Evolutionary conservation across 2,113 vertebrate genomes (phyloP).

Genomic region (Anolis carolinensis): DNA sequence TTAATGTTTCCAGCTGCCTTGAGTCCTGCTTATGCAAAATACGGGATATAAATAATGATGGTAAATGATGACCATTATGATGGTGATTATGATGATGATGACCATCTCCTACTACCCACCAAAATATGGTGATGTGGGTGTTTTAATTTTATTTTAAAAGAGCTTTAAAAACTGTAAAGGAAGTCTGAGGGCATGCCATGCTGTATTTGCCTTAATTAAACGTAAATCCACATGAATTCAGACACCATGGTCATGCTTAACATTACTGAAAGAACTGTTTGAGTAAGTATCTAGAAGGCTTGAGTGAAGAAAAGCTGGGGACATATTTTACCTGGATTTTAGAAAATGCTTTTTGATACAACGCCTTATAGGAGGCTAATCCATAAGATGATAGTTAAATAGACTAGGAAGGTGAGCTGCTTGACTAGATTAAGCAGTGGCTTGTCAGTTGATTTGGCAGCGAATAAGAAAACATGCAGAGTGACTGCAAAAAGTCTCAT

Average conservation of each 20-base stretch:
- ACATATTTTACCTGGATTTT: conserved; percentile 64
- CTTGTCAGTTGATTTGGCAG: conserved; percentile 6
- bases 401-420: conserved; percentile 25
- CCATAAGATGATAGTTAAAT: conserved; percentile 51
- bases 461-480: not conserved
- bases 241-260: conserved; percentile 35
- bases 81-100: no score
- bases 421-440: conserved; percentile 39
- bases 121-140: not conserved
- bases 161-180: not conserved
- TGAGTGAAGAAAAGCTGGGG: conserved; percentile 44
- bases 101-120: no score
- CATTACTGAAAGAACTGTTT: conserved; percentile 49
- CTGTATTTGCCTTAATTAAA: conserved; percentile 45
- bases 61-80: no score
- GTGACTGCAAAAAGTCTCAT: not conserved
- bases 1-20: no score
- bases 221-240: conserved; percentile 45
- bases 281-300: conserved; percentile 53
- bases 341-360: conserved; percentile 53
- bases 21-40: no score
- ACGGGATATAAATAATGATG: no score
- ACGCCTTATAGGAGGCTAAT: conserved; percentile 46
- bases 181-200: not conserved
- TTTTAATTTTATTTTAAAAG: not conserved